phyloP scores from a whole-genome alignment of 1,140 invertebrate species.

The Hycleus phaleratus region DNA sequence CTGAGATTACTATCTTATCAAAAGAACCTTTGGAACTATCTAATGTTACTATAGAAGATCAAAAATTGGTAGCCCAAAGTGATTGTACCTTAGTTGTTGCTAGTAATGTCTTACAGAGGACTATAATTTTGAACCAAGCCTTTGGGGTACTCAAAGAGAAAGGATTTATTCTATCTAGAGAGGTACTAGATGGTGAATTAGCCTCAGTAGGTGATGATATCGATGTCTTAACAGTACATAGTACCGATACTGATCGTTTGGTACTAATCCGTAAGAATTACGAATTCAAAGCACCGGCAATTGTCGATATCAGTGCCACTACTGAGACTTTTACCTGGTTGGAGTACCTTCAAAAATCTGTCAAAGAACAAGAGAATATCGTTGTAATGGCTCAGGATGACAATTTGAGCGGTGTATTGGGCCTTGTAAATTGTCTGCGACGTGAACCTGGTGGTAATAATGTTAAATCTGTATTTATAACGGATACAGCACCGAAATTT shows the following conservation, averaged over 20 bases:
- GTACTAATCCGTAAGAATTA: conserved; percentile 35
- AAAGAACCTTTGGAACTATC: conserved; percentile 46
- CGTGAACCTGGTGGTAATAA: conserved; percentile 60
- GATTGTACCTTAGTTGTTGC: conserved; percentile 51
- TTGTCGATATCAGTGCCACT: conserved; percentile 4
- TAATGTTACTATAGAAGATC: conserved; percentile 52
- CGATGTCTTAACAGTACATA: conserved; percentile 41
- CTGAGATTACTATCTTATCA: conserved; percentile 45
- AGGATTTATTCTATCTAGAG: conserved; percentile 46
- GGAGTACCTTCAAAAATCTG: conserved; percentile 44
- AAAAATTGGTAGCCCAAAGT: conserved; percentile 49
- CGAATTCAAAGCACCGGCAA: neutral
- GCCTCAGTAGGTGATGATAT: conserved; percentile 19
- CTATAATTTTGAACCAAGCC: conserved; percentile 37
- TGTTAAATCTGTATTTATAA: conserved; percentile 54
- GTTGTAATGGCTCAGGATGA: conserved; percentile 54
- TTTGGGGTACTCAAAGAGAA: conserved; percentile 40
- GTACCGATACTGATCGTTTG: conserved; percentile 42
- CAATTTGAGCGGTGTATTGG: conserved; percentile 66
- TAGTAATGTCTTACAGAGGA: conserved; percentile 39
- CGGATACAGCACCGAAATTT: conserved; percentile 59
- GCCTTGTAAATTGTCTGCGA: conserved; percentile 68
- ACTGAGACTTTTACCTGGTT: conserved; percentile 45
- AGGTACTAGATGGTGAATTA: conserved; percentile 31
- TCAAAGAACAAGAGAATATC: conserved; percentile 48